Percentiles rank a stretch among this genome's conserved stretches.
Evolutionary conservation across 1,140 invertebrate genomes (phyloP).

Genomic region (Brachionus sp.): DNA sequence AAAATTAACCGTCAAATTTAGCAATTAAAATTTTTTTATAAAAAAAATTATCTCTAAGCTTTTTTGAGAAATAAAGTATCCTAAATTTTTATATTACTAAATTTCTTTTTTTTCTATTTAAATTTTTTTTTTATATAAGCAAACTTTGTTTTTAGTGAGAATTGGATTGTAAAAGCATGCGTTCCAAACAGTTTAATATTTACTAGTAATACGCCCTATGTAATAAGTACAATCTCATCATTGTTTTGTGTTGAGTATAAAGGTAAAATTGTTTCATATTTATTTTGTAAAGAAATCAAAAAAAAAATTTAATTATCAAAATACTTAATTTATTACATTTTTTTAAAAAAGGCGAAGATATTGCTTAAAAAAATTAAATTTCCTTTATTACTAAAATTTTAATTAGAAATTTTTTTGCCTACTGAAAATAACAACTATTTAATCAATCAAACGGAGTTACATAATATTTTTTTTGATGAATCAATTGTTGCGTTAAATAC

Average conservation of each 20-base stretch:
- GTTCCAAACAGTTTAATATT: not conserved
- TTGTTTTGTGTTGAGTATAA: constrained; percentile 5
- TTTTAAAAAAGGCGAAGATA: too few relatives aligned
- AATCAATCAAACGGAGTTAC: not conserved
- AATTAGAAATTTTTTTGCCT: not conserved
- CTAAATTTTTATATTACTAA: too few relatives aligned
- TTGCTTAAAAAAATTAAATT: too few relatives aligned
- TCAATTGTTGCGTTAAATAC: not conserved
- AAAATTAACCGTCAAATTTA: too few relatives aligned
- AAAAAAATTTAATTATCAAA: not conserved
- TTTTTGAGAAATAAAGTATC: too few relatives aligned
- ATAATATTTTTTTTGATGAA: not conserved
- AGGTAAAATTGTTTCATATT: not conserved
- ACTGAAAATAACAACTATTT: not conserved
- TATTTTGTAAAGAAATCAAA: not conserved
- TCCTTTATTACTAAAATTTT: not conserved
- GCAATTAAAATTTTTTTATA: too few relatives aligned
- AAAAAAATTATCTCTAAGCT: too few relatives aligned
- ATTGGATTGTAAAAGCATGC: not conserved
- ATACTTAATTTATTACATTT: not conserved
- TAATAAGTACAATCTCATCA: not conserved
- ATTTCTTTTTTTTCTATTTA: too few relatives aligned
- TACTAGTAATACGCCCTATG: constrained; percentile 10
- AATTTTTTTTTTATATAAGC: not conserved
- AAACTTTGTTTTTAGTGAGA: not conserved